These are phyloP conservation scores for Brachyptera risi DNA, from an alignment of 2,888 invertebrate species.

Conservation along the genomic window DNA sequence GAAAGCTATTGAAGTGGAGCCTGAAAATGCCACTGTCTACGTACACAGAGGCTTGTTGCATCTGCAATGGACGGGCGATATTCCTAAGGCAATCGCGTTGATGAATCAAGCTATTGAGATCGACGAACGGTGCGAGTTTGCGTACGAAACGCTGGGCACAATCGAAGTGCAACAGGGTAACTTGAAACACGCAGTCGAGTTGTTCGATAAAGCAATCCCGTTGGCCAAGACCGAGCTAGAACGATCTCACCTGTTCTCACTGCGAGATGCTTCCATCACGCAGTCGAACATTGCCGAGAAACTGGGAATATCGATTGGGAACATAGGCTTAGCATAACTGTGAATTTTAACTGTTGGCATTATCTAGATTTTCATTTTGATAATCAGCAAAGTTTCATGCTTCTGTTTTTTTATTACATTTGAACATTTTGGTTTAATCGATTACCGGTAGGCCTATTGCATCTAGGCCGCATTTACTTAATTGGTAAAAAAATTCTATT, in stretches of 20 bases:
- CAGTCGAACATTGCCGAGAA: constrained; percentile 78
- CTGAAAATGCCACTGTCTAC: constrained; percentile 77
- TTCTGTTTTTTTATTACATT: no score
- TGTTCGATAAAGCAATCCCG: constrained; percentile 85
- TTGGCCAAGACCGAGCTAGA: constrained; percentile 83
- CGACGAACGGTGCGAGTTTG: constrained; percentile 91
- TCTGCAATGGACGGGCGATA: constrained; percentile 80
- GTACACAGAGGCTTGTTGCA: constrained; percentile 75
- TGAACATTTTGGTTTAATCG: no score
- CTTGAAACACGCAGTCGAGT: constrained; percentile 71
- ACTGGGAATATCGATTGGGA: constrained; percentile 50
- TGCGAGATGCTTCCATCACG: constrained; percentile 85
- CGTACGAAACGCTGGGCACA: constrained; percentile 91
- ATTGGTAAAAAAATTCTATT: no score
- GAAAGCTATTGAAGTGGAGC: constrained; percentile 75
- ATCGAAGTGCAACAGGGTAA: constrained; percentile 92
- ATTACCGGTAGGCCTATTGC: no score
- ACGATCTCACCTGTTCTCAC: constrained; percentile 84
- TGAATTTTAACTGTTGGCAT: no score
- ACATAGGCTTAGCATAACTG: no score
- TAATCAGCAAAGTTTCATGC: no score
- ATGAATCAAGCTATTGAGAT: constrained; percentile 79
- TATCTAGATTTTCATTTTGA: no score
- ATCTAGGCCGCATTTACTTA: no score
- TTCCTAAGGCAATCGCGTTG: constrained; percentile 69